Percentiles rank a stretch among this genome's conserved stretches.
Evolutionary conservation across 2,113 vertebrate genomes (phyloP).

Genomic region (Pantherophis guttatus): DNA sequence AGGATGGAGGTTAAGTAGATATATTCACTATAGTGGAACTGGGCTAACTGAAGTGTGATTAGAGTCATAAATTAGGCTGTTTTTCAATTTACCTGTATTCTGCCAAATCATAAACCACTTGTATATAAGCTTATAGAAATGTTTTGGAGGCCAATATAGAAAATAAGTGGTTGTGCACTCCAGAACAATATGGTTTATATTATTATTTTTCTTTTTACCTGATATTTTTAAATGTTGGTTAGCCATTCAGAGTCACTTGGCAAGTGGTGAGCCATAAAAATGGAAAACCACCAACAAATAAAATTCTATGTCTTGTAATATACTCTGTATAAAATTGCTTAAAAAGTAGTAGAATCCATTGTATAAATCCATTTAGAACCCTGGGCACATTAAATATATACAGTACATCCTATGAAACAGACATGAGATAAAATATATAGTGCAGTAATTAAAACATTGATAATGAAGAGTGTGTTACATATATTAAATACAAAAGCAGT

Average conservation of each 20-base stretch:
- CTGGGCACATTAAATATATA: not conserved
- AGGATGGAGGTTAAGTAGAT: not conserved
- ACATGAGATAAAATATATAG: not conserved
- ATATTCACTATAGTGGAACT: not conserved
- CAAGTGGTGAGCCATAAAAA: not conserved
- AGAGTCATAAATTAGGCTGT: not conserved
- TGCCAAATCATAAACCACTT: not conserved
- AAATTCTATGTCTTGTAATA: not conserved
- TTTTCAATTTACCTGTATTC: not conserved
- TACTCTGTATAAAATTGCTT: not conserved
- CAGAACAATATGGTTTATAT: not conserved
- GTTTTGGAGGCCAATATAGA: not conserved
- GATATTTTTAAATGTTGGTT: not conserved
- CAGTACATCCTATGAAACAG: too few relatives aligned
- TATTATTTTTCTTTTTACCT: not conserved
- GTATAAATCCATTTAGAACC: not conserved
- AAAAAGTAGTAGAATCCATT: not conserved
- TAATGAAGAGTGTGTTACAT: not conserved
- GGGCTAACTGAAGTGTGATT: not conserved
- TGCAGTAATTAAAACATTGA: not conserved
- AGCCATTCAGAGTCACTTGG: not conserved
- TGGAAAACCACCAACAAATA: not conserved
- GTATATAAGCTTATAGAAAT: not conserved
- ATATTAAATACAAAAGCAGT: not conserved
- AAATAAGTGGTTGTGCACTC: not conserved